Conservation (phyloP, 1,140 invertebrate species). For the Achroia grisella region DNA sequence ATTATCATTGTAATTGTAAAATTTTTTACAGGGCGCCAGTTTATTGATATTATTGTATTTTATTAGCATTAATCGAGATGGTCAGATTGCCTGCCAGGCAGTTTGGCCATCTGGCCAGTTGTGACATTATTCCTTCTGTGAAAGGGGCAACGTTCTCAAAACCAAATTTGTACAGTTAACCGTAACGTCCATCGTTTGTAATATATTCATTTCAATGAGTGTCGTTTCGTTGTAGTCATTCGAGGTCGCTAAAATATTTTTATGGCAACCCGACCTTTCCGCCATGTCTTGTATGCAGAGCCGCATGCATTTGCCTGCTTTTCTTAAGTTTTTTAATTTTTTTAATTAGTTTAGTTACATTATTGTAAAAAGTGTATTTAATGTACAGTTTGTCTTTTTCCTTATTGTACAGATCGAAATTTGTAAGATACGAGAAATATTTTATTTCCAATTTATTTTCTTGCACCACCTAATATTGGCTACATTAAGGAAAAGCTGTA, state of each 20-base stretch:
- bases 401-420: constrained; percentile 71
- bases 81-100: constrained; percentile 65
- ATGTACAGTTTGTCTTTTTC: constrained; percentile 70
- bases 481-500: constrained; percentile 86
- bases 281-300: constrained; percentile 75
- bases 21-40: constrained; percentile 74
- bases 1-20: constrained; percentile 66
- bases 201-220: constrained; percentile 74
- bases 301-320: constrained; percentile 78
- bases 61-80: constrained; percentile 61
- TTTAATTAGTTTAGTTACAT: constrained; percentile 71
- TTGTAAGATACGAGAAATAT: constrained; percentile 77
- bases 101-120: constrained; percentile 72
- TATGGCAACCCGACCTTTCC: constrained; percentile 75
- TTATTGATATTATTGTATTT: constrained; percentile 49
- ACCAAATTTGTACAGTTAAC: constrained; percentile 66
- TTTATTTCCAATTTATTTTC: constrained; percentile 82
- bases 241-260: constrained; percentile 71
- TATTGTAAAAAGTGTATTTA: constrained; percentile 69
- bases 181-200: constrained; percentile 73
- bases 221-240: constrained; percentile 73
- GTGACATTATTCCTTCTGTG: constrained; percentile 75
- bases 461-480: constrained; percentile 85
- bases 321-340: constrained; percentile 66
- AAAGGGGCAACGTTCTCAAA: constrained; percentile 74